These are phyloP conservation scores for Zapornia atra DNA, from an alignment of 2,113 vertebrate species.

Conservation along the genomic window DNA sequence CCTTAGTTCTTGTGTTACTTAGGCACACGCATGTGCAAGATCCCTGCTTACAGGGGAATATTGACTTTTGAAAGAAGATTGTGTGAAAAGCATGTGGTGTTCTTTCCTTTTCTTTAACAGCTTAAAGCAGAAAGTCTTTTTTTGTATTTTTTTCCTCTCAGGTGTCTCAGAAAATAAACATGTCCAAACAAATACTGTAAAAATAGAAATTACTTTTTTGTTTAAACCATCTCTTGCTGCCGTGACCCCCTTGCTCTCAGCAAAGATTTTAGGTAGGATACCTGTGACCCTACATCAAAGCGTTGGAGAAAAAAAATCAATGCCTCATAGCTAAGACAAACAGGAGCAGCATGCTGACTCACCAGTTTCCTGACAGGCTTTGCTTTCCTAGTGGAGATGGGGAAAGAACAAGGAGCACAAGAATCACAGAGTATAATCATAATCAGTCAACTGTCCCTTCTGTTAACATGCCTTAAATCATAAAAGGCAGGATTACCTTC, in stretches of 20 bases:
- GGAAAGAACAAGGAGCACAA: background rate
- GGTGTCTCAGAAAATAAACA: background rate
- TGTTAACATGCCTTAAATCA: constrained; percentile 38
- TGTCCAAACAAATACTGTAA: background rate
- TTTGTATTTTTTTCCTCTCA: background rate
- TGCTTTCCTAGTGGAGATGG: background rate
- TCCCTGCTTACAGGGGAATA: background rate
- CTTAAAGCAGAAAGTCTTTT: background rate
- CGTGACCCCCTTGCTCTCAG: background rate
- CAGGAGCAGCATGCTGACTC: constrained; percentile 56
- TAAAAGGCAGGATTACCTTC: background rate
- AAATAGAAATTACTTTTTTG: background rate
- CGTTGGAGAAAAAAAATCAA: background rate
- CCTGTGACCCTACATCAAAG: constrained; percentile 31
- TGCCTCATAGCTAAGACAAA: constrained; percentile 44
- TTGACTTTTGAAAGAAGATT: background rate
- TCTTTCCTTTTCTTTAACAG: background rate
- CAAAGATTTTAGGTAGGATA: constrained; percentile 38
- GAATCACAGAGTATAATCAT: background rate
- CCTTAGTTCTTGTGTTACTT: background rate
- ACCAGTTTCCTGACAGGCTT: background rate
- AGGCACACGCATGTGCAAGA: accelerated
- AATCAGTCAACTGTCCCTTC: constrained; percentile 20
- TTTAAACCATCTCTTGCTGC: background rate
- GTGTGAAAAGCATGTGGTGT: background rate